Conservation (phyloP, 2,797 vertebrate species). For the Syngnathus acus region DNA sequence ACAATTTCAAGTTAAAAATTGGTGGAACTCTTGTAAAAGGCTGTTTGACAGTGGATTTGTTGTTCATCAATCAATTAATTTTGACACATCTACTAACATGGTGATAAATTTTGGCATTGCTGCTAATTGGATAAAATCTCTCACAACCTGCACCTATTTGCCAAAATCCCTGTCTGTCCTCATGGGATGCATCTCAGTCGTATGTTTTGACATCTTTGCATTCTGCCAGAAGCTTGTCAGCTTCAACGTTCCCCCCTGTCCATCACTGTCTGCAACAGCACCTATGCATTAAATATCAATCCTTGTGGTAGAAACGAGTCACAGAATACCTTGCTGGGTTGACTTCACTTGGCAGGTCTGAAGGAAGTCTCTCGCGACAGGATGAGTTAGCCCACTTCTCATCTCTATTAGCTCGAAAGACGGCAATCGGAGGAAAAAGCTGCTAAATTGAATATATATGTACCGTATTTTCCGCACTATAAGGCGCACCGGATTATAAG, state of each 20-base stretch:
- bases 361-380: slow-evolving; percentile 28
- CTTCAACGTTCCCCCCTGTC: slow-evolving; percentile 34
- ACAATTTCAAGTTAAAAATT: no score
- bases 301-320: slow-evolving; percentile 23
- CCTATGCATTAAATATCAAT: slow-evolving; percentile 58
- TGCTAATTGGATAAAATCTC: not conserved
- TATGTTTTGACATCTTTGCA: slow-evolving; percentile 47
- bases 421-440: slow-evolving; percentile 30
- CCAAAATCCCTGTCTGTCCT: not conserved
- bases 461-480: no score
- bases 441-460: slow-evolving; percentile 9
- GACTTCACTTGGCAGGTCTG: slow-evolving; percentile 40
- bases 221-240: slow-evolving; percentile 39
- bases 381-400: slow-evolving; percentile 42
- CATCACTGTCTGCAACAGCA: slow-evolving; percentile 41
- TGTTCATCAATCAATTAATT: no score
- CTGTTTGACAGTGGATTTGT: no score
- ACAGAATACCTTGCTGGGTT: slow-evolving; percentile 12
- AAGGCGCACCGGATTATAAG: no score
- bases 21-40: no score
- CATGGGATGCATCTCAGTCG: slow-evolving; percentile 26
- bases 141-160: slow-evolving; percentile 7
- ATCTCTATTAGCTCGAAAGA: slow-evolving; percentile 32
- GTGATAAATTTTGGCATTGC: no score
- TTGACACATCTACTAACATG: no score